phyloP scores from a whole-genome alignment of 1,140 invertebrate species.

The Drosophila ficusphila region DNA sequence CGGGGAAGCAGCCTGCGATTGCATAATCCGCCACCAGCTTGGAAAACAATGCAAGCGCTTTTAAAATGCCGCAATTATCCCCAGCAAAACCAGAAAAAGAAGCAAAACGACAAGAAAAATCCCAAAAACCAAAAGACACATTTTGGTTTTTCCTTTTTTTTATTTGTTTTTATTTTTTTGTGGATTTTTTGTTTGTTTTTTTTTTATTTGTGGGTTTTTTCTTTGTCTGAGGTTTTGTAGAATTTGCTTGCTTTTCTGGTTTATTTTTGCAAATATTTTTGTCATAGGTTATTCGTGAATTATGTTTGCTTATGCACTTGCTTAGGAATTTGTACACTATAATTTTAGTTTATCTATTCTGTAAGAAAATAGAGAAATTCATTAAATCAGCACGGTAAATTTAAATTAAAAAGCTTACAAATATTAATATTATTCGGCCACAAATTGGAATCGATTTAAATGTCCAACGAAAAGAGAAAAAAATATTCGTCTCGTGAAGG shows the following conservation, averaged over 20 bases:
- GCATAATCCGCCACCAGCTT: constrained; percentile 65
- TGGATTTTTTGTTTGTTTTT: background rate
- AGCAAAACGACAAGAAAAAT: constrained; percentile 18
- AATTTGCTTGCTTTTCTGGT: constrained; percentile 34
- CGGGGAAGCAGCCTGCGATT: constrained; percentile 40
- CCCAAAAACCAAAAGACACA: constrained; percentile 32
- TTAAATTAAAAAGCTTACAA: too few species aligned
- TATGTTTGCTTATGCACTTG: background rate
- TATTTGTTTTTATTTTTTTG: background rate
- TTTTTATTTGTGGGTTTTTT: constrained; percentile 20
- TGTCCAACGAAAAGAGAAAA: too few species aligned
- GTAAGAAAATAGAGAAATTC: too few species aligned
- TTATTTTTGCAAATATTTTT: constrained; percentile 18
- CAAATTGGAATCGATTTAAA: too few species aligned
- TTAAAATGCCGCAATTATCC: constrained; percentile 80
- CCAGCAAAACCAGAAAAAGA: constrained; percentile 48
- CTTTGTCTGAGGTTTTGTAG: constrained; percentile 48
- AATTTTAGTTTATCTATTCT: background rate
- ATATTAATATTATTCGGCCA: too few species aligned
- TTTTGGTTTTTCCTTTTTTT: constrained; percentile 20
- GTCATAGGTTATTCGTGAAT: background rate
- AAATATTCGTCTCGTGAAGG: too few species aligned
- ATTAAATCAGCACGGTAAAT: too few species aligned
- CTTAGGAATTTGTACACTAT: background rate
- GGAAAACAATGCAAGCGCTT: constrained; percentile 72